Evolutionary conservation across 2,888 invertebrate species (phyloP).

Genomic region (Hydrotaea cyrtoneurina): DNA sequence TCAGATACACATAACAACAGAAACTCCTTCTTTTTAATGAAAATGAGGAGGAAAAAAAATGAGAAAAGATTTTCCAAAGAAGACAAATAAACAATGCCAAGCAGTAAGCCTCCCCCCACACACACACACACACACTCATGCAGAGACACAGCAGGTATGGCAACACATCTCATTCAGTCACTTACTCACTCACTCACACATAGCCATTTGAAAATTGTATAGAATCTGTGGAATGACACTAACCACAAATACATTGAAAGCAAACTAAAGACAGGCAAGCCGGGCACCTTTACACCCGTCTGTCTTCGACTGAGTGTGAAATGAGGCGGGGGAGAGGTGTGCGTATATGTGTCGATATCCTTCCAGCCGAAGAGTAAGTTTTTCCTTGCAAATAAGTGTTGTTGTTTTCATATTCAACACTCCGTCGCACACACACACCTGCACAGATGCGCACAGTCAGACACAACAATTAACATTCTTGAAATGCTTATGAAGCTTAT

Average conservation of each 20-base stretch:
- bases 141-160: conserved; percentile 43
- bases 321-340: too few relatives aligned
- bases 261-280: neutral
- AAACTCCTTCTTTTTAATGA: conserved; percentile 26
- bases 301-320: neutral
- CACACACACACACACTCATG: neutral
- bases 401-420: conserved; percentile 29
- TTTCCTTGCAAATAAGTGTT: conserved; percentile 33
- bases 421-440: neutral
- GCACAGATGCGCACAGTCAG: neutral
- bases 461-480: conserved; percentile 51
- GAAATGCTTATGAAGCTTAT: conserved; percentile 53
- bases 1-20: conserved; percentile 39
- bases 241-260: conserved; percentile 24
- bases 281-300: neutral
- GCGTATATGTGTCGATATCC: neutral
- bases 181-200: conserved; percentile 1
- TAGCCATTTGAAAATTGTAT: conserved; percentile 36
- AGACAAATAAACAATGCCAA: conserved; percentile 32
- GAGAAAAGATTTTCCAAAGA: conserved; percentile 33
- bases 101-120: neutral
- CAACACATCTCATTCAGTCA: neutral
- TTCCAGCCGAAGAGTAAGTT: conserved; percentile 21
- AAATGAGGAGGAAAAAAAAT: conserved; percentile 29
- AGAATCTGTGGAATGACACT: neutral